Conservation (phyloP, 30 jellyfish, hydroid and myxozoan genomes). For the Sanderia malayensis region DNA sequence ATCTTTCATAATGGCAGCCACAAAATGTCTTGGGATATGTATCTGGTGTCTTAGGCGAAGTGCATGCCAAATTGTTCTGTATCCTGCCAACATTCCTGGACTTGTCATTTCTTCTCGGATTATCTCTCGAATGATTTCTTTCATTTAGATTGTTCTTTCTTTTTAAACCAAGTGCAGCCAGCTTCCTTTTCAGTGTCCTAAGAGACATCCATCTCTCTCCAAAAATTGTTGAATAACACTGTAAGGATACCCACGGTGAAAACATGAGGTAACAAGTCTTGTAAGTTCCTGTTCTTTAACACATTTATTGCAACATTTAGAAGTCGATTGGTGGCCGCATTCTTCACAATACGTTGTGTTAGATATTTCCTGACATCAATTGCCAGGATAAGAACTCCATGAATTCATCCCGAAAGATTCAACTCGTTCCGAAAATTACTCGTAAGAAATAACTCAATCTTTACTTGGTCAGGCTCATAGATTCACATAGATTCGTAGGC, state of each 20-base stretch:
- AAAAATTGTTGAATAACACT: background rate
- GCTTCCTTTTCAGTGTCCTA: constrained; percentile 21
- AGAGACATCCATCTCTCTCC: constrained; percentile 10
- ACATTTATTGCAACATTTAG: no score
- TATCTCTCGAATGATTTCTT: background rate
- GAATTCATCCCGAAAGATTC: no score
- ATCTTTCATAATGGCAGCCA: constrained; percentile 16
- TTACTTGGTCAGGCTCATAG: no score
- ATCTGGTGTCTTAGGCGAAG: constrained; percentile 16
- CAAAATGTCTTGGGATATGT: constrained; percentile 11
- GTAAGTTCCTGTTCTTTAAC: no score
- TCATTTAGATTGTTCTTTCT: background rate
- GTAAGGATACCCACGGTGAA: background rate
- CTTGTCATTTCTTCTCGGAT: constrained; percentile 16
- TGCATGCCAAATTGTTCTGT: constrained; percentile 29
- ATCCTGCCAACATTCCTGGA: constrained; percentile 28
- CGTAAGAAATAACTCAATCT: no score
- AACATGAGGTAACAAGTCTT: background rate
- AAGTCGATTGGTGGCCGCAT: no score
- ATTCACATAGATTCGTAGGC: no score
- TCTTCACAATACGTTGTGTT: no score
- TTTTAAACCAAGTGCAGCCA: background rate
- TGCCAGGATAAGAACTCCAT: no score
- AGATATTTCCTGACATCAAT: no score
- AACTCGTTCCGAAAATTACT: no score